Evolutionary conservation across 1,140 invertebrate species (phyloP), one percentile per base, ranked within the genome.

Genomic region (Eumaeus atala): DNA sequence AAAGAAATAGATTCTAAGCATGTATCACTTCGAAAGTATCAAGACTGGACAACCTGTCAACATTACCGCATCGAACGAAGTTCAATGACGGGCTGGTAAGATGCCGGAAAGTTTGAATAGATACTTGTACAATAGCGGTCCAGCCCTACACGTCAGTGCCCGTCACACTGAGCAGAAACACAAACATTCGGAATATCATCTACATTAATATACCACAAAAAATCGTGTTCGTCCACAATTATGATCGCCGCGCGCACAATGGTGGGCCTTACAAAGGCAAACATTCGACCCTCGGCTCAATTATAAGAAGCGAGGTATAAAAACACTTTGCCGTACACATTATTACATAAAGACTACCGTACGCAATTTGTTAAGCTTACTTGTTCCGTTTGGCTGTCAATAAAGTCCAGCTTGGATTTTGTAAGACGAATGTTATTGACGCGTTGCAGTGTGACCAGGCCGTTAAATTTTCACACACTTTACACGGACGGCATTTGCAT

Each of bases 141-240:
- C 61, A 65, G 51, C 61, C 59, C 74, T 77, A 69, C 72, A 80
- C 75, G 74, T 80, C 77, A 77, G 51, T 68, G 64, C 58, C 54
- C 64, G 59, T 74, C 77, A 78, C 61, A 72, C 74, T 73, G 75
- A 78, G 72, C 72, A 78, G 78, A 82, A 84, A 82, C 66, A 70
- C 67, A 84, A 84, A 84, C 77, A 84, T 80, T 79, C 73, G 69
- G 76, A 80, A 78, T 66, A 79, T 79, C 75, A 82, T 84, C 80
- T 77, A 61, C 60, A 58, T 72, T 72, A 68, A 67, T 66, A 70
- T 54, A 56, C 28, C 12, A 61, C 44, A 74, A 77, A 77, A 76
- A 74, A 67, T 44, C 50, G 63, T 74, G 66, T 63, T 62, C 54
- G 59, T 53, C 59, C 58, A 78, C 72, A 77, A 75, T 74, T 66